Conservation (phyloP, 1,140 invertebrate genomes). For the Drosophila bocki region DNA sequence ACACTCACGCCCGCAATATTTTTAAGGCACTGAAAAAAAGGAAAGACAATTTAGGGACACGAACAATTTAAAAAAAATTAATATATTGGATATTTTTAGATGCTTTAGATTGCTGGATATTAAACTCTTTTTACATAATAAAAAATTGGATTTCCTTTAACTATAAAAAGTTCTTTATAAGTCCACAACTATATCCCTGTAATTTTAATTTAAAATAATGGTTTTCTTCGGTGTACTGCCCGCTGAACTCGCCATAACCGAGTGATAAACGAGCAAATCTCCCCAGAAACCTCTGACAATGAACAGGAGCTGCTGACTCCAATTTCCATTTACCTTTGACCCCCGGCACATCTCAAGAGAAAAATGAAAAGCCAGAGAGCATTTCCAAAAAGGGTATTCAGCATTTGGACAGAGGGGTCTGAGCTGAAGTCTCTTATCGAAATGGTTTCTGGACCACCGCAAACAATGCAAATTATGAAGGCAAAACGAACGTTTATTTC, state of each 20-base stretch:
- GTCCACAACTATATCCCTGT: fast-evolving
- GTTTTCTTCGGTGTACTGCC: not conserved
- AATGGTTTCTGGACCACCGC: slow-evolving; percentile 60
- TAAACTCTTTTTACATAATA: too few relatives aligned
- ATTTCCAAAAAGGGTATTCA: slow-evolving; percentile 42
- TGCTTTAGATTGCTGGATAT: too few relatives aligned
- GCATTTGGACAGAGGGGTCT: slow-evolving; percentile 30
- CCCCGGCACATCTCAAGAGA: not conserved
- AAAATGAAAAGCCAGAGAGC: slow-evolving; percentile 10
- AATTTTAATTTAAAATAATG: not conserved
- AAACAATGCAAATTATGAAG: slow-evolving; percentile 81
- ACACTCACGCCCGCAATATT: slow-evolving; percentile 23
- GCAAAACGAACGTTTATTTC: slow-evolving; percentile 65
- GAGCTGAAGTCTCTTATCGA: slow-evolving; percentile 45
- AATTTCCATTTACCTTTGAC: slow-evolving; percentile 33
- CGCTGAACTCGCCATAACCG: slow-evolving; percentile 12
- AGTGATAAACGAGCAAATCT: slow-evolving; percentile 32
- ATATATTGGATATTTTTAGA: too few relatives aligned
- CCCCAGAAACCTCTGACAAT: slow-evolving; percentile 15
- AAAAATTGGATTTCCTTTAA: too few relatives aligned
- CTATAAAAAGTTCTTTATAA: not conserved
- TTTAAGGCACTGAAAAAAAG: slow-evolving; percentile 3
- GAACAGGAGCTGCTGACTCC: slow-evolving; percentile 24
- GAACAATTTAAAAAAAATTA: too few relatives aligned
- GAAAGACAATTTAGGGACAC: too few relatives aligned